Evolutionary conservation across 2,888 invertebrate species (phyloP), one percentile per base, ranked within the genome.

Genomic region (Xylota sylvarum): DNA sequence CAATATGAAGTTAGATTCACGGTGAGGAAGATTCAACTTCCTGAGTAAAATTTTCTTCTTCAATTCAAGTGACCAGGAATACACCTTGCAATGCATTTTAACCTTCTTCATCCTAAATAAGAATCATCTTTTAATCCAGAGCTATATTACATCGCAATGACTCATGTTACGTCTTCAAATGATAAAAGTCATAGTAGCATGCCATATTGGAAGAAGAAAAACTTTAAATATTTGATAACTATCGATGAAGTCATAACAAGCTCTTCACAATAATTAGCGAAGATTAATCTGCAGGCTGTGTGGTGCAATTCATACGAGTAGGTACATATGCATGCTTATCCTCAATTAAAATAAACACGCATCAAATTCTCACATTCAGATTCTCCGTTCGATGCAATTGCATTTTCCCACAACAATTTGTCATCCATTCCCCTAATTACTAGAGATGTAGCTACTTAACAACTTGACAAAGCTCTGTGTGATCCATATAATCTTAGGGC

Each of bases 401-500:
- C 19, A 19, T 14, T 62, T 70, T 72, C 72, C 37, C 72, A 72
- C 17, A 43, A 5, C 55, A 62, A 79, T 72, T 79, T 79, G 70
- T 72, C 62, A 64, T 62, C 70, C 17, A 43, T 70, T 62, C 35
- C 60, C 78, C 30, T 55, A 19, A 40, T 19, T 19, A 52, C 27
- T n/a, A 0, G 17, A 43, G 14, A 43, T 43, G 43, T 3, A 23
- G 23, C 2, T 43, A 5, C 43, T 43, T 43, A 43, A 14, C 43
- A 43, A 43, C 14, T 14, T 43, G 43, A 43, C n/a, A 43, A 43
- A n/a, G n/a, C 40, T 43, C 0, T 32, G 32, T 7, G 5, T 7
- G 5, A 32, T 43, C 3, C 14, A n/a, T 14, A 4, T 14, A n/a
- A 4, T 6, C 4, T 4, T 1, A 32, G 6, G 46, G 17, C 12